A percentile compares a stretch with the other conserved stretches of the same genome.
Conservation (phyloP, 1,140 invertebrate genomes). For the Helicoverpa armigera region DNA sequence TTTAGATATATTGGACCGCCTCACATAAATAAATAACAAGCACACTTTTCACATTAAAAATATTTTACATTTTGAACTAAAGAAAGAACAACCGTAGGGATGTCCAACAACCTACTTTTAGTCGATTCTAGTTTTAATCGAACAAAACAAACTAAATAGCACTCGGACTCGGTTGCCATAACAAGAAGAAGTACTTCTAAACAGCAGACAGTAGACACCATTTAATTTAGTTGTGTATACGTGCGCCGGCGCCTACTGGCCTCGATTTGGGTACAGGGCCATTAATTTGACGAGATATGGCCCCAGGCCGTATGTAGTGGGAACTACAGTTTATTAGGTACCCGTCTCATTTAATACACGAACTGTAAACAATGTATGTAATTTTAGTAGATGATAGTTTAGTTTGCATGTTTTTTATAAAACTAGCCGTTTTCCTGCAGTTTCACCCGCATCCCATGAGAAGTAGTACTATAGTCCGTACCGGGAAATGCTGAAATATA, state of each 20-base stretch:
- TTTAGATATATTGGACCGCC: too few relatives aligned
- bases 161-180: background rate
- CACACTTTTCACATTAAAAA: too few relatives aligned
- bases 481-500: too few relatives aligned
- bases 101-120: background rate
- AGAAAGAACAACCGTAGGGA: background rate
- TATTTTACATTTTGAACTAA: too few relatives aligned
- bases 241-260: slow-evolving; percentile 38
- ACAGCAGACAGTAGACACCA: background rate
- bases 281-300: slow-evolving; percentile 48
- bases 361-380: slow-evolving; percentile 6
- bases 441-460: too few relatives aligned
- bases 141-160: background rate
- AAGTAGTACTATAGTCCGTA: too few relatives aligned
- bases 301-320: slow-evolving; percentile 1
- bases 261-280: slow-evolving; percentile 17
- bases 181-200: slow-evolving; percentile 6
- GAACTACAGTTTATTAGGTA: slow-evolving; percentile 8
- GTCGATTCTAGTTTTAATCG: background rate
- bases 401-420: background rate
- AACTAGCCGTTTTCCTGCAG: too few relatives aligned
- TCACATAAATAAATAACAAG: too few relatives aligned
- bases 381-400: background rate
- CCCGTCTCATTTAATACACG: slow-evolving; percentile 2
- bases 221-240: slow-evolving; percentile 29